A percentile compares a stretch with the other conserved stretches of the same genome.
phyloP scores from a whole-genome alignment of 1,140 invertebrate genomes.

The Manduca sexta region DNA sequence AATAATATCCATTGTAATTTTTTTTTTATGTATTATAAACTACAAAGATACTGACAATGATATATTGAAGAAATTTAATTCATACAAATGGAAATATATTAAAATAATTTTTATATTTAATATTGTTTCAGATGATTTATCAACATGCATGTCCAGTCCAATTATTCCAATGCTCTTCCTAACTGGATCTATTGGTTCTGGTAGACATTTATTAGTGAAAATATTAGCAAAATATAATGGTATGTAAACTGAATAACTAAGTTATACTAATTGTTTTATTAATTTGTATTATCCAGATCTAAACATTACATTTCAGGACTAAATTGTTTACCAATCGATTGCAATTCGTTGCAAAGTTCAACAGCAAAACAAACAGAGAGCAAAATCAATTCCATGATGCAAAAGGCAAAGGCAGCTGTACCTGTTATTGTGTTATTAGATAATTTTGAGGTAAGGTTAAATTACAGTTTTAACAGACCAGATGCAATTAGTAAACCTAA shows the following conservation, averaged over 20 bases:
- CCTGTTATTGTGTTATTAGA: slow-evolving; percentile 60
- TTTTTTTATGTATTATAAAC: too few species aligned
- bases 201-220: slow-evolving; percentile 49
- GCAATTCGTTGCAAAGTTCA: slow-evolving; percentile 57
- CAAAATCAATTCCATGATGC: slow-evolving; percentile 60
- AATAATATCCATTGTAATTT: slow-evolving; percentile 19
- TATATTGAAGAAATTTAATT: too few species aligned
- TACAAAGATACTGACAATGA: too few species aligned
- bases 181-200: slow-evolving; percentile 54
- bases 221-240: slow-evolving; percentile 64
- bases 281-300: neutral
- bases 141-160: slow-evolving; percentile 46
- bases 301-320: slow-evolving; percentile 34
- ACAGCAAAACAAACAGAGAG: slow-evolving; percentile 70
- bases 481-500: too few species aligned
- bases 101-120: too few species aligned
- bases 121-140: slow-evolving; percentile 51
- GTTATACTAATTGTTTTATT: slow-evolving; percentile 12
- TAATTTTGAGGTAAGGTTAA: slow-evolving; percentile 68
- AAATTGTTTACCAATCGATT: slow-evolving; percentile 54
- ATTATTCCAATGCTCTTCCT: slow-evolving; percentile 63
- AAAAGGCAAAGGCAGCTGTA: slow-evolving; percentile 59
- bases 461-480: too few species aligned
- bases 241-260: too few species aligned
- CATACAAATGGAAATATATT: too few species aligned